A percentile compares a stretch with the other conserved stretches of the same genome.
These are phyloP conservation scores for Diplodus sargus DNA, from an alignment of 2,797 vertebrate genomes.

Conservation along the genomic window DNA sequence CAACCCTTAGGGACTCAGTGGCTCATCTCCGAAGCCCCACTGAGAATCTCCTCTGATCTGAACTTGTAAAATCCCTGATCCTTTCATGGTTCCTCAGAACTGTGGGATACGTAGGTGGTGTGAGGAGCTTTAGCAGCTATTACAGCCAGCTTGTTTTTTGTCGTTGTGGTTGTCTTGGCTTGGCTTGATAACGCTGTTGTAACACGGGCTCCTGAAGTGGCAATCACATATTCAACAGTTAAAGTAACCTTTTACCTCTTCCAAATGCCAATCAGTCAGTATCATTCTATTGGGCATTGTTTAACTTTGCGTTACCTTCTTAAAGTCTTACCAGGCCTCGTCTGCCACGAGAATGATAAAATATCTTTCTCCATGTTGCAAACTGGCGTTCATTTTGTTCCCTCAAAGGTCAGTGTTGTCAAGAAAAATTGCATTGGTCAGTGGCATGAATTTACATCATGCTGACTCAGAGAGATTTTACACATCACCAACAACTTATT, in stretches of 20 bases:
- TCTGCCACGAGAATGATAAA: neutral
- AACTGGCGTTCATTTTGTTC: neutral
- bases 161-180: neutral
- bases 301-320: neutral
- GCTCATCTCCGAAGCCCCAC: constrained; percentile 16
- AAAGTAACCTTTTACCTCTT: neutral
- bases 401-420: constrained; percentile 10
- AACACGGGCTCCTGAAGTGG: neutral
- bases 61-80: constrained; percentile 45
- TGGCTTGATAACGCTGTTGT: neutral
- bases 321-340: neutral
- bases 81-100: constrained; percentile 23
- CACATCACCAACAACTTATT: neutral
- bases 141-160: neutral
- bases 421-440: too few species aligned
- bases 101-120: constrained; percentile 3
- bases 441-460: neutral
- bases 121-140: constrained; percentile 2
- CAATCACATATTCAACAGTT: neutral
- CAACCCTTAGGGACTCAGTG: neutral
- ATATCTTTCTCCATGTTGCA: neutral
- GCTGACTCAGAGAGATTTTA: neutral
- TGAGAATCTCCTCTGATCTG: constrained; percentile 50
- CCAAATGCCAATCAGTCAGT: neutral
- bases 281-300: neutral